Conservation (phyloP, 2,113 vertebrate species). For the Callipepla squamata region DNA sequence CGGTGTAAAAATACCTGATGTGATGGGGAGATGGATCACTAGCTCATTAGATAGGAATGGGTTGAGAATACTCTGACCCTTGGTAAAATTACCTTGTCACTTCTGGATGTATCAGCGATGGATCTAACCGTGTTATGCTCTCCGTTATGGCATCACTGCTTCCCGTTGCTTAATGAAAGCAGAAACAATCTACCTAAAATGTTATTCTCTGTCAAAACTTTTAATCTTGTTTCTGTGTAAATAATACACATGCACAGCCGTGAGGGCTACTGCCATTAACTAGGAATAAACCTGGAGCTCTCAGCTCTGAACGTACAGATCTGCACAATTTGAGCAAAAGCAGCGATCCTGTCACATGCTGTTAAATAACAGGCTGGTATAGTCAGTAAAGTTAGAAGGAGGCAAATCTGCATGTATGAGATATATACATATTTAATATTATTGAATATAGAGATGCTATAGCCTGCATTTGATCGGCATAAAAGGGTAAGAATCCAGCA, state of each 20-base stretch:
- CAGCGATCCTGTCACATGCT: background rate
- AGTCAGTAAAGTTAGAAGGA: background rate
- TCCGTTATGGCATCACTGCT: background rate
- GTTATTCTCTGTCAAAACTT: constrained; percentile 12
- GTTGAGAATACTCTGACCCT: background rate
- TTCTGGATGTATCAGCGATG: background rate
- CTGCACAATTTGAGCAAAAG: background rate
- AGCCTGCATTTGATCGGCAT: background rate
- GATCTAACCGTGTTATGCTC: background rate
- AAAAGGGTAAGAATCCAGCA: background rate
- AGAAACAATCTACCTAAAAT: constrained; percentile 18
- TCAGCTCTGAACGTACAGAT: background rate
- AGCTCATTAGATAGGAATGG: background rate
- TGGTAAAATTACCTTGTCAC: constrained; percentile 37
- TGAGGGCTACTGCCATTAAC: background rate
- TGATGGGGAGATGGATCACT: background rate
- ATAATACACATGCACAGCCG: background rate
- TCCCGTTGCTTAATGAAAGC: constrained; percentile 17
- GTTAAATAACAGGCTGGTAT: background rate
- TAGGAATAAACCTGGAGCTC: constrained; percentile 26
- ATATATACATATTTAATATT: background rate
- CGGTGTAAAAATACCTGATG: background rate
- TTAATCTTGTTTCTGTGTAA: constrained; percentile 48
- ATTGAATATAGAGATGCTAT: background rate
- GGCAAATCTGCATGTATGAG: constrained; percentile 11